Evolutionary conservation across 2,113 vertebrate species (phyloP).

Genomic region (Bufo bufo): DNA sequence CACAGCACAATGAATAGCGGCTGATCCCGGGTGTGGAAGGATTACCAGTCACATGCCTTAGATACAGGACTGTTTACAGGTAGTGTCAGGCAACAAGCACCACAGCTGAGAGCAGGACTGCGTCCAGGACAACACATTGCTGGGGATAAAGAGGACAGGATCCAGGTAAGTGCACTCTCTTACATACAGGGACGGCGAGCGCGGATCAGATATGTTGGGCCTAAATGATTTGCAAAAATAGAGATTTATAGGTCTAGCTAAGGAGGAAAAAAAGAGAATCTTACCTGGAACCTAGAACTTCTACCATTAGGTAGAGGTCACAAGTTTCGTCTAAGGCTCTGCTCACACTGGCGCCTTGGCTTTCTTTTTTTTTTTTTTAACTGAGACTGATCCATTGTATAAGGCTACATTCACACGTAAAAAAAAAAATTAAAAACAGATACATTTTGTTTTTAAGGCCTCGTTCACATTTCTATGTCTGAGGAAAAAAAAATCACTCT

Average conservation of each 20-base stretch:
- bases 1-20: background rate
- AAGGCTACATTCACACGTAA: no score
- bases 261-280: no score
- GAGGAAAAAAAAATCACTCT: no score
- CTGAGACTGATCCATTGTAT: no score
- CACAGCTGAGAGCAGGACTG: background rate
- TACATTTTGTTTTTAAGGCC: no score
- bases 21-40: background rate
- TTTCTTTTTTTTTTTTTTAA: no score
- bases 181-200: background rate
- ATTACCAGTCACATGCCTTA: constrained; percentile 34
- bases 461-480: no score
- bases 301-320: background rate
- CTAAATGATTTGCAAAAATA: no score
- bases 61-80: constrained; percentile 42
- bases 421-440: no score
- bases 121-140: background rate
- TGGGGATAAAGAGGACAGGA: background rate
- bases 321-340: background rate
- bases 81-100: constrained; percentile 11
- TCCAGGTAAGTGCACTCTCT: constrained; percentile 8
- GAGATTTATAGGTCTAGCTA: no score
- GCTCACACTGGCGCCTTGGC: background rate
- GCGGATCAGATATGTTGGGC: background rate
- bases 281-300: background rate